Percentiles rank a stretch among this genome's conserved stretches.
Conservation (phyloP, 2,113 vertebrate genomes). For the Terrapene triunguis region DNA sequence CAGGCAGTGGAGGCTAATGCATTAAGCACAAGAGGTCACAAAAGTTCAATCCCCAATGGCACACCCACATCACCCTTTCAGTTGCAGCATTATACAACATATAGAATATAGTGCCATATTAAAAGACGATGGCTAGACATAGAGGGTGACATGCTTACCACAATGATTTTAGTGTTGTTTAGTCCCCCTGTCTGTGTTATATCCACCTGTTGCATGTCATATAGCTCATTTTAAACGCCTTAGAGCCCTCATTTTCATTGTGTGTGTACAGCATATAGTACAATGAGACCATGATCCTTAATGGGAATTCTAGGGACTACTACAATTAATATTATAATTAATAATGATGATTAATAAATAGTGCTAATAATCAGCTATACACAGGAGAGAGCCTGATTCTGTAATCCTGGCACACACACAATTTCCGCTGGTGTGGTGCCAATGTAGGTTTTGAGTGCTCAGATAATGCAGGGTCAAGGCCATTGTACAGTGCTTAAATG, state of each 20-base stretch:
- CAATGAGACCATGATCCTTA: not conserved
- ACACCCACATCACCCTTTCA: not conserved
- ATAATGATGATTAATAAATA: not conserved
- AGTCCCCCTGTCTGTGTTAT: not conserved
- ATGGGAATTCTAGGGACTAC: not conserved
- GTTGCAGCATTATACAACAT: not conserved
- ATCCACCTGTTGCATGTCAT: not conserved
- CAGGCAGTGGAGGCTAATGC: not conserved
- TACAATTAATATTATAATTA: not conserved
- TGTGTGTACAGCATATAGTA: not conserved
- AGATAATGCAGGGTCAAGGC: not conserved
- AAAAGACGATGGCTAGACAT: not conserved
- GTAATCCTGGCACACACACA: not conserved
- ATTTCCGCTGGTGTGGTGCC: not conserved
- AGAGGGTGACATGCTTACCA: not conserved
- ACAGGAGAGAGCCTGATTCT: rapidly evolving
- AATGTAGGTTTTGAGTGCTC: not conserved
- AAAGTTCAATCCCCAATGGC: not conserved
- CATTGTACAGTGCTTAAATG: not conserved
- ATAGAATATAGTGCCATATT: not conserved
- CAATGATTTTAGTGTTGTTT: not conserved
- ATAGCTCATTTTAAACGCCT: not conserved
- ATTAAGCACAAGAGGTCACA: not conserved
- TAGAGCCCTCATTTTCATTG: not conserved
- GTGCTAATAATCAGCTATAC: not conserved